Base-by-base conservation (phyloP, 2,797 vertebrate species). In the Rhyacichthys aspro region DNA sequence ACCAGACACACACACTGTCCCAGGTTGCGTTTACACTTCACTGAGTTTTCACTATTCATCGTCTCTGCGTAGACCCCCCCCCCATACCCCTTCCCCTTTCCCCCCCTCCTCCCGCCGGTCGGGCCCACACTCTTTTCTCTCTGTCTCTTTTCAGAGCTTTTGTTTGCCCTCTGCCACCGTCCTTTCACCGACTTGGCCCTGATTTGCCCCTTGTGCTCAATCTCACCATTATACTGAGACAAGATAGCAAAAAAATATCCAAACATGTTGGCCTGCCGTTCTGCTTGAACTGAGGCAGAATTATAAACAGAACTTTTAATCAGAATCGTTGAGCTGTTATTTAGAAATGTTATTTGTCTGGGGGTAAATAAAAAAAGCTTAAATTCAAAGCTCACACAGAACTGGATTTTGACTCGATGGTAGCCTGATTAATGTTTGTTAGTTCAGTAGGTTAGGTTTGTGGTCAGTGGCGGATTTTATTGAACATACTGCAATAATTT, bases 11-110 rank as follows among this genome's bases (percentile, higher is more conserved):
- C 44, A 43, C 71, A 75, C 74, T 49, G 74, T 76, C 82, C 93
- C 85, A 83, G 80, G 95, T 95, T 94, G 93, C 91, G 91, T 96
- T 97, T 96, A 94, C 96, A 98, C 95, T 95, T 95, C 92, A 87
- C 93, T 96, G 95, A 89, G 92, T 97, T 94, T 93, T 93, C 94
- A 78, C 92, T 94, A 94, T 95, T 96, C 96, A 95, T 93, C 77
- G 87, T 90, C 91, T 91, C 93, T 92, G 93, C 90, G 90, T 88
- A 93, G 92, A 28, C 92, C 91, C 86, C 88, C 88, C 48, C 28
- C 55, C 18, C 38, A n/a, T n/a, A 23, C 19, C 23, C 5, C 12
- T 41, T 52, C 41, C 64, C 54, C 50, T 23, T 11, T 15, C 45
- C 44, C 17, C 61, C 16, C 16, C 23, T 11, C 7, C 45, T 50